A percentile compares a stretch with the other conserved stretches of the same genome.
These are phyloP conservation scores for Ceyx cyanopectus DNA, from an alignment of 2,113 vertebrate species.

Conservation along the genomic window DNA sequence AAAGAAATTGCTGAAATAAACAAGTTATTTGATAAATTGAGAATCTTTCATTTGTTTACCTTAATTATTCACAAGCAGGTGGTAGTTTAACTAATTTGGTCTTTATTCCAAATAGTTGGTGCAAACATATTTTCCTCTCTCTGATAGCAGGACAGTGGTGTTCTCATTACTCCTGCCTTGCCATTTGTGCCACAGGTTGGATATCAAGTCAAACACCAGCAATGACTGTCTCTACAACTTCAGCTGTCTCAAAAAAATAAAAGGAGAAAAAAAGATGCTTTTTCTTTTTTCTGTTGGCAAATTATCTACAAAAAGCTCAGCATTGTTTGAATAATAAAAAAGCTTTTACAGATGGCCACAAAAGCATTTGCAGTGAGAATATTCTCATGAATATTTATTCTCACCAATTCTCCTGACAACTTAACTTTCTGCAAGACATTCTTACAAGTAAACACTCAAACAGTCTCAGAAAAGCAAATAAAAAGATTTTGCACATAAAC, in stretches of 20 bases:
- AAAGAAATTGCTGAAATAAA: background rate
- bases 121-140: background rate
- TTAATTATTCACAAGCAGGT: slow-evolving; percentile 44
- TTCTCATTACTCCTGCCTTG: background rate
- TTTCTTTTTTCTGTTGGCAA: background rate
- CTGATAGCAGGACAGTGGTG: background rate
- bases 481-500: slow-evolving; percentile 32
- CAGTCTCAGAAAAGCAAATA: slow-evolving; percentile 9
- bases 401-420: slow-evolving; percentile 29
- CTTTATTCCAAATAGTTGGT: background rate
- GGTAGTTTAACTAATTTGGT: slow-evolving; percentile 2
- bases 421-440: slow-evolving; percentile 30
- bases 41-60: slow-evolving; percentile 1
- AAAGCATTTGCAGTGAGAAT: background rate
- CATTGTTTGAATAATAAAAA: slow-evolving; percentile 60
- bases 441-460: slow-evolving; percentile 24
- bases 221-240: background rate
- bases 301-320: slow-evolving; percentile 46
- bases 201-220: background rate
- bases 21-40: background rate
- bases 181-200: background rate
- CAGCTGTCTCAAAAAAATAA: background rate
- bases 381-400: slow-evolving; percentile 68
- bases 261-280: rapidly evolving
- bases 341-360: slow-evolving; percentile 56